Evolutionary conservation across 2,113 vertebrate genomes (phyloP).

Genomic region (Plectropomus leopardus): DNA sequence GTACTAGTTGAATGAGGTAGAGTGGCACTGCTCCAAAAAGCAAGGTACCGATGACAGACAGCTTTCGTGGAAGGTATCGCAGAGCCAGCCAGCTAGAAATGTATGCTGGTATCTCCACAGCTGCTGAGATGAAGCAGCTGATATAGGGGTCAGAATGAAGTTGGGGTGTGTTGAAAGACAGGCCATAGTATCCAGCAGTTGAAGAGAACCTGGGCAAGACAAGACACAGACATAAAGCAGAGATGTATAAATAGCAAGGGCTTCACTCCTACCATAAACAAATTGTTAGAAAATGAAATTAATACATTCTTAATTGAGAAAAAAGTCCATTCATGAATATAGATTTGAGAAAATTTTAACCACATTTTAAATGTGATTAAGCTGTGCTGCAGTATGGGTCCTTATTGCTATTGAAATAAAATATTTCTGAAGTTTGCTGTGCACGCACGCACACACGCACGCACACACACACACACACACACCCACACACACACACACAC

Average conservation of each 20-base stretch:
- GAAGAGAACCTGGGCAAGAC: conserved; percentile 57
- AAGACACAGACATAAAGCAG: not conserved
- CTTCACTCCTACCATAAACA: not conserved
- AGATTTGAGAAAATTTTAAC: too few species aligned
- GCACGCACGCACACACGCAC: too few species aligned
- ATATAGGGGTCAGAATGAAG: conserved; percentile 87
- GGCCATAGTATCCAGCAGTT: conserved; percentile 86
- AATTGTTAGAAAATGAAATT: not conserved
- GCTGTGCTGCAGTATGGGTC: too few species aligned
- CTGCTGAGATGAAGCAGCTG: conserved; percentile 89
- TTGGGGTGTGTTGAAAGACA: conserved; percentile 89
- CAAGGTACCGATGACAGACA: conserved; percentile 80
- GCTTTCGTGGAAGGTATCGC: conserved; percentile 79
- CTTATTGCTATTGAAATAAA: too few species aligned
- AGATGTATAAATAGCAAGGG: not conserved
- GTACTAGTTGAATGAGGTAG: conserved; percentile 88
- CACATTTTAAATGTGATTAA: too few species aligned
- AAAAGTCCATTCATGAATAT: too few species aligned
- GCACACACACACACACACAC: too few species aligned
- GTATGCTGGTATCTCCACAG: conserved; percentile 89
- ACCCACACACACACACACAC: too few species aligned
- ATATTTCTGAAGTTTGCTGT: too few species aligned
- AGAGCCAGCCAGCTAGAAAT: conserved; percentile 87
- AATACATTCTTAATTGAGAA: not conserved
- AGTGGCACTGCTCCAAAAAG: conserved; percentile 87